A percentile compares a stretch with the other conserved stretches of the same genome.
These are phyloP conservation scores for Struthidea cinerea DNA, from an alignment of 2,113 vertebrate species.

Conservation along the genomic window DNA sequence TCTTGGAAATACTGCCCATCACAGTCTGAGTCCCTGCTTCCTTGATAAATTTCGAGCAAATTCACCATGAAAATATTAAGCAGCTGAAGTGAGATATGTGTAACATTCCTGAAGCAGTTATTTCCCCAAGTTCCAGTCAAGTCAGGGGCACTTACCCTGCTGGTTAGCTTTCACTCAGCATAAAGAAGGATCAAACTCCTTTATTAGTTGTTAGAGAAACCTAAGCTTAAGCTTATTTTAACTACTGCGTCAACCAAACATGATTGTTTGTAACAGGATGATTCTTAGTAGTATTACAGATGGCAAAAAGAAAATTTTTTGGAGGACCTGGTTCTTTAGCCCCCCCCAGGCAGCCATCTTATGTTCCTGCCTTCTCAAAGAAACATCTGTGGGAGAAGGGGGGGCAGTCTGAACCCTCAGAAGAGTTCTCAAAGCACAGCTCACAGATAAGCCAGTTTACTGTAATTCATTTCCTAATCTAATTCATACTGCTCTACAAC, in stretches of 20 bases:
- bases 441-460: background rate
- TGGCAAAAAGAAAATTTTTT: background rate
- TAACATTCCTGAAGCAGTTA: background rate
- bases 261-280: background rate
- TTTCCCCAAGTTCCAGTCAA: background rate
- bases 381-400: background rate
- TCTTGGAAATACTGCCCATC: background rate
- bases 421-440: background rate
- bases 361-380: background rate
- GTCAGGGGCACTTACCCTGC: background rate
- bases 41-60: background rate
- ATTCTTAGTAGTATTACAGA: background rate
- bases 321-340: background rate
- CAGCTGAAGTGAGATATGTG: background rate
- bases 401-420: background rate
- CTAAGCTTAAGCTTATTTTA: background rate
- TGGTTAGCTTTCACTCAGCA: background rate
- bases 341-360: background rate
- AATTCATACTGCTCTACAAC: background rate
- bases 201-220: background rate
- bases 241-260: background rate
- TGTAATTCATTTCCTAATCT: constrained; percentile 30
- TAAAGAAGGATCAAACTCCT: background rate
- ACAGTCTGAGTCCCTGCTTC: background rate
- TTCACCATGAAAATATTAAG: background rate